Base-by-base conservation (phyloP, 2,113 vertebrate genomes). In the Paracanthobrama guichenoti region DNA sequence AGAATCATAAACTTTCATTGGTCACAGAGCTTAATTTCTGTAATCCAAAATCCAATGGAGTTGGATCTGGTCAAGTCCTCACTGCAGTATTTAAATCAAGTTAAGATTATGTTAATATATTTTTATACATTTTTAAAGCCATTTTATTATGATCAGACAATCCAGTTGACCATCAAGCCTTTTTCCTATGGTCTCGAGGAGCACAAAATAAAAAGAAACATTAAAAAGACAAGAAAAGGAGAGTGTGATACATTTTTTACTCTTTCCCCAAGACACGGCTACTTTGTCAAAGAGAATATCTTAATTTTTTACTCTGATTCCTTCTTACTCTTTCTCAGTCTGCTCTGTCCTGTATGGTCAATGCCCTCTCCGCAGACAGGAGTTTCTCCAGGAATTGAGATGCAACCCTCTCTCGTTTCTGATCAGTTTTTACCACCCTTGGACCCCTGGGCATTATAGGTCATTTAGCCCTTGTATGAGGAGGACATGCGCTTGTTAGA, bases 271-370 rank as follows among this genome's bases (percentile, higher is more conserved):
- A 62, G 55, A 79, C 55, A 44, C 6, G 6, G 53, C 55, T 44
- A 79, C 55, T 26, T 44, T 79, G 57, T 79, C 76, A 79, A 79
- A 79, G 57, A 62, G 57, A 79, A 79, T 79, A 62, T 60, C 57
- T 44, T 79, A 3, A 62, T 78, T 35, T 78, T 60, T 79, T 55
- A 62, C 12, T 78, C 53, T 39, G 76, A 60, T 60, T 26, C 18
- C 6, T 57, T 53, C 24, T 75, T 18, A 28, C 24, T 53, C 24
- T 4, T 18, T 69, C 66, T 35, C 28, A 0, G 28, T 35, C 28
- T 67, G 28, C 71, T 50, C 72, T 46, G 48, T 26, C 46, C 24
- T 74, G 22, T 16, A 35, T 42, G 20, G 3, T 62, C 12, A 20
- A 50, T 50, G 71, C 12, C 9, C 46, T 53, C 24, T 75, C 46